Percentiles rank a stretch among this genome's conserved stretches.
Conservation (phyloP, 2,888 invertebrate species). For the Willowsia nigromaculata region DNA sequence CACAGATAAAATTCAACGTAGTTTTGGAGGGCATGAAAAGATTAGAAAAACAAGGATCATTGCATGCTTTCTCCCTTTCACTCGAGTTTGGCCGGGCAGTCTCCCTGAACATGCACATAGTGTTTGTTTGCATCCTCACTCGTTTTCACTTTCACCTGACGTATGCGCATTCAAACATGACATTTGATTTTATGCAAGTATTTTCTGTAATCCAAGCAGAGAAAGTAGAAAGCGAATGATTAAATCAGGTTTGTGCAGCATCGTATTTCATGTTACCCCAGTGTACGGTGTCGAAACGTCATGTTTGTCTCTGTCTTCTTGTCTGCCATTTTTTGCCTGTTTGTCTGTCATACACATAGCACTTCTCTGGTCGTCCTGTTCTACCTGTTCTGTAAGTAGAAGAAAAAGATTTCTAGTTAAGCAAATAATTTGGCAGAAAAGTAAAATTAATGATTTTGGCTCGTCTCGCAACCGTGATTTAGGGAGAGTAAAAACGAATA, state of each 20-base stretch:
- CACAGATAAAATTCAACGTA: not conserved
- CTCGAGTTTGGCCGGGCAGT: not conserved
- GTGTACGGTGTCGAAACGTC: not conserved
- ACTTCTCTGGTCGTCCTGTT: not conserved
- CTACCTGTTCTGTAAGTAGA: not conserved
- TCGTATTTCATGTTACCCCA: not conserved
- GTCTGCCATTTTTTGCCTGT: not conserved
- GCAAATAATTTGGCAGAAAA: constrained; percentile 16
- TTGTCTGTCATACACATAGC: constrained; percentile 7
- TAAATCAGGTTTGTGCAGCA: not conserved
- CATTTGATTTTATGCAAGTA: not conserved
- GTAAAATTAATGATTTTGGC: constrained; percentile 54
- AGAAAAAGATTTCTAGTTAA: not conserved
- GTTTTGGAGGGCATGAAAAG: not conserved
- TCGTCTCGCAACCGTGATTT: constrained; percentile 66
- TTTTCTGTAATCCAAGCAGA: not conserved
- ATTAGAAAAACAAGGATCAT: not conserved
- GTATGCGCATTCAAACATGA: not conserved
- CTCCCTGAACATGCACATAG: not conserved
- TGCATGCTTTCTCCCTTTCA: constrained; percentile 45
- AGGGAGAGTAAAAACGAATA: constrained; percentile 41
- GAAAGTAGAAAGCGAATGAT: not conserved
- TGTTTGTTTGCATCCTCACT: not conserved
- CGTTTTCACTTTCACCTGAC: constrained; percentile 14
- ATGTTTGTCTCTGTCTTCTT: not conserved